These are phyloP conservation scores for Malurus melanocephalus DNA, from an alignment of 2,113 vertebrate genomes.

Conservation along the genomic window DNA sequence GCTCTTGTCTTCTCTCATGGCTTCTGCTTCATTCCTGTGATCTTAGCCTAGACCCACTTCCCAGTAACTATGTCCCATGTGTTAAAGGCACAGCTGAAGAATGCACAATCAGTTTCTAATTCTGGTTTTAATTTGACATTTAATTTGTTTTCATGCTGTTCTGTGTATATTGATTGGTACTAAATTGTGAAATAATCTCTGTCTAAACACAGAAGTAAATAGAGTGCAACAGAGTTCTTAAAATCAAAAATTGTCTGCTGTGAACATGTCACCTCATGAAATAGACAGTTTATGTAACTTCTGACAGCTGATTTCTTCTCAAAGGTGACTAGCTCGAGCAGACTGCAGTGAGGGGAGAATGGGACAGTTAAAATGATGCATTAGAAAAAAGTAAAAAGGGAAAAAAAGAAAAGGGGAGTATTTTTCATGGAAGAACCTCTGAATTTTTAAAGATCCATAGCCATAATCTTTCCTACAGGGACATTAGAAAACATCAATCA, in stretches of 20 bases:
- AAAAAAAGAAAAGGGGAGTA: background rate
- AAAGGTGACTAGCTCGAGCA: background rate
- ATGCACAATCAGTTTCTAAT: background rate
- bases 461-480: background rate
- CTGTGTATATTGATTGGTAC: background rate
- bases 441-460: background rate
- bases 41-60: background rate
- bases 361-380: background rate
- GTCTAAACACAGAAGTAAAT: background rate
- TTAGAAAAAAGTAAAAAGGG: background rate
- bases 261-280: background rate
- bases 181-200: background rate
- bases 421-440: background rate
- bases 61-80: background rate
- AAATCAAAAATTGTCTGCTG: background rate
- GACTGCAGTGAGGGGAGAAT: background rate
- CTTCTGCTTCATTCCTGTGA: background rate
- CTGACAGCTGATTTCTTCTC: background rate
- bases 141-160: background rate
- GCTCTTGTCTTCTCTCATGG: background rate
- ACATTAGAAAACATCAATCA: background rate
- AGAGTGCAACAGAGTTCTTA: background rate
- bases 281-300: background rate
- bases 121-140: background rate
- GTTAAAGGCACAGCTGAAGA: background rate